Base-by-base conservation (phyloP, 2,113 vertebrate species). In the Lamprotornis superbus region DNA sequence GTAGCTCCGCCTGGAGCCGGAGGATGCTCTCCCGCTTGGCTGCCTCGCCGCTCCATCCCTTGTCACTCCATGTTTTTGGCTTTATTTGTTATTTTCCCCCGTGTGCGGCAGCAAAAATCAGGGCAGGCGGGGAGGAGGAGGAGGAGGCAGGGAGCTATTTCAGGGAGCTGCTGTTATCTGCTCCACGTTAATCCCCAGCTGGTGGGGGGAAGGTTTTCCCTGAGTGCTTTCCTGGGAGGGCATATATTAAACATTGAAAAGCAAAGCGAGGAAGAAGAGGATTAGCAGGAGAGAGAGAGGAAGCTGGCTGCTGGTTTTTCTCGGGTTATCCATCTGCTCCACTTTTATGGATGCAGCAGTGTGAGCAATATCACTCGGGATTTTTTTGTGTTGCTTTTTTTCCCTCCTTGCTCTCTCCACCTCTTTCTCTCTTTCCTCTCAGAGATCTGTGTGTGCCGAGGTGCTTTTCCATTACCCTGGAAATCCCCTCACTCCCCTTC, bases 111-210 rank as follows among this genome's bases (percentile, higher is more conserved):
- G 15, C 53, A 91, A 93, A 87, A 96, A 94, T 91, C 80, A 84
- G 97, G 97, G 53, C 95, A 90, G 88, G 68, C 59, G 35, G 55
- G 68, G 87, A 47, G 83, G 87, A 94, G 95, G 83, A 93, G 95
- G 95, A 93, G 93, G 81, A 67, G 84, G 91, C 80, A 73, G 79
- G 27, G 84, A 90, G 95, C 94, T 97, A 97, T 96, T 96, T 95
- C 70, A 49, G 92, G 93, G 89, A 96, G 81, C 91, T 76, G 84
- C 73, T 83, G 76, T 93, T 91, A 93, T 95, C 95, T 92, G 89
- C 86, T 95, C 73, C 37, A 16, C 81, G 93, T 81, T 97, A 97
- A 97, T 97, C 96, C 91, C 65, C 46, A 47, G 50, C 56, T 56
- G 90, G 70, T 80, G 10, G 74, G 92, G 95, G 89, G 74, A 61